These are phyloP conservation scores for Acridotheres tristis DNA, from an alignment of 2,797 vertebrate species.

Conservation along the genomic window DNA sequence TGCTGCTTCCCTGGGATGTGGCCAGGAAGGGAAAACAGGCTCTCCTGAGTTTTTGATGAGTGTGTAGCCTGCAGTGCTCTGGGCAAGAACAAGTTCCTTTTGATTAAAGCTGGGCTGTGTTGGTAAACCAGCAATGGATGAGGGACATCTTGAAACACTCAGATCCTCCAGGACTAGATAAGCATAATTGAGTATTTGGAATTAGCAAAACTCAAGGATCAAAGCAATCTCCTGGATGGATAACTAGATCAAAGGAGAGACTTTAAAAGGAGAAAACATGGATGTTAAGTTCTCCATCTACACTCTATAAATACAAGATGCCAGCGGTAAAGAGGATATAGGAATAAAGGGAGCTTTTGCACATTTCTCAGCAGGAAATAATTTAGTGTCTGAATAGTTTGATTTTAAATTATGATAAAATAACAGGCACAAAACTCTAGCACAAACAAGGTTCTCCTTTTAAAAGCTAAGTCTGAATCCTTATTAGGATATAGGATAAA, in stretches of 20 bases:
- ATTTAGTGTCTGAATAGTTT: constrained; percentile 36
- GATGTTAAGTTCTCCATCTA: constrained; percentile 56
- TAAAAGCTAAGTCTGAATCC: background rate
- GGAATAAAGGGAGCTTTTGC: constrained; percentile 42
- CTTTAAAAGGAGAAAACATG: constrained; percentile 59
- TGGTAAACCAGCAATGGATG: constrained; percentile 27
- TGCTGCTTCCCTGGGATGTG: background rate
- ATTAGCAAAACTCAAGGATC: constrained; percentile 62
- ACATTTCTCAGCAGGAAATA: constrained; percentile 53
- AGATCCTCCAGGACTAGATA: constrained; percentile 60
- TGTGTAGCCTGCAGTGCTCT: constrained; percentile 5
- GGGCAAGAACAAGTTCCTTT: constrained; percentile 17
- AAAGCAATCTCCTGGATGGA: constrained; percentile 56
- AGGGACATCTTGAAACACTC: constrained; percentile 17
- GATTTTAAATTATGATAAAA: constrained; percentile 64
- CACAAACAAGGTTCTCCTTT: background rate
- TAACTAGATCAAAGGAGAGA: constrained; percentile 61
- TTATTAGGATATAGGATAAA: constrained; percentile 41
- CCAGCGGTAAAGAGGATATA: constrained; percentile 45
- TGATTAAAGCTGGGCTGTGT: constrained; percentile 1
- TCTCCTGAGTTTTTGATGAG: background rate
- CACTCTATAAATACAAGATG: constrained; percentile 42
- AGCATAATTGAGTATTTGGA: constrained; percentile 54
- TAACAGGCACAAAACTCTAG: constrained; percentile 21
- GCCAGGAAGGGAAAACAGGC: background rate